Conservation (phyloP, 2,113 vertebrate genomes). For the Furnarius figulus region DNA sequence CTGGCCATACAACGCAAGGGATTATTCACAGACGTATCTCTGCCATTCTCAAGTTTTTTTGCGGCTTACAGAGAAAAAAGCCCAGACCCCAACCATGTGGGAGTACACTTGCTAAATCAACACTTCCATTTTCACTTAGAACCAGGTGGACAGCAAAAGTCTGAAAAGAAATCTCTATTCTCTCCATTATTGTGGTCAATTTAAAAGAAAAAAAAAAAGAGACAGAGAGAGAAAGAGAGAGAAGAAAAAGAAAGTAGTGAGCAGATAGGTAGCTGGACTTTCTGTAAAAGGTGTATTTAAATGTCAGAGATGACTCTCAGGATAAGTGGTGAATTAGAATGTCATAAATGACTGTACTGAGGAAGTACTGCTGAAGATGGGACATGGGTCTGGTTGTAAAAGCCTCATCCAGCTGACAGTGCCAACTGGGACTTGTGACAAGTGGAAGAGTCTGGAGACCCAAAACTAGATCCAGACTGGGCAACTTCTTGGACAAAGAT, state of each 20-base stretch:
- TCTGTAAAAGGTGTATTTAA: not conserved
- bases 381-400: not conserved
- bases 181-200: not conserved
- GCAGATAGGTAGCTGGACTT: not conserved
- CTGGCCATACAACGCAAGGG: not conserved
- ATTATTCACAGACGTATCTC: constrained; percentile 1
- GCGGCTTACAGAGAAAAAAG: not conserved
- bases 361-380: not conserved
- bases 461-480: not conserved
- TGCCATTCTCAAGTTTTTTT: not conserved
- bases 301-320: not conserved
- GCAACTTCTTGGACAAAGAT: not conserved
- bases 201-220: not conserved
- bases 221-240: too few relatives aligned
- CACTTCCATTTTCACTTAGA: not conserved
- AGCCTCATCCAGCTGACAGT: not conserved
- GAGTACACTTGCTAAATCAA: not conserved
- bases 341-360: not conserved
- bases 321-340: not conserved
- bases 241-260: rapidly evolving
- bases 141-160: not conserved
- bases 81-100: not conserved
- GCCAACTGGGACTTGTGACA: not conserved
- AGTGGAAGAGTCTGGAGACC: not conserved
- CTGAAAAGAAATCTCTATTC: not conserved